Percentiles rank a stretch among this genome's conserved stretches.
These are phyloP conservation scores for Noctua comes DNA, from an alignment of 2,888 invertebrate species.

Conservation along the genomic window DNA sequence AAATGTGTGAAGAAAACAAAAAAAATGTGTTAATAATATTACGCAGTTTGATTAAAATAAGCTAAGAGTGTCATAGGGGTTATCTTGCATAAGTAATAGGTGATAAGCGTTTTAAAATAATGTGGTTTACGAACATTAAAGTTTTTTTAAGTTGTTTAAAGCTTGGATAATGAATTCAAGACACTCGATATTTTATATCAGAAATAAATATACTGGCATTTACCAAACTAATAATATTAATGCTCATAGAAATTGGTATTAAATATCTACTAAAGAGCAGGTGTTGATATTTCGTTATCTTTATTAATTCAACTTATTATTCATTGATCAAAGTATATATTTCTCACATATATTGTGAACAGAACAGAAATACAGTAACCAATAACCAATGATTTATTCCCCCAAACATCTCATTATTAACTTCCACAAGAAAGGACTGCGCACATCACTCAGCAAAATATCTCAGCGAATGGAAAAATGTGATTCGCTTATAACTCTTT, in stretches of 20 bases:
- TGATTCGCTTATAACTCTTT: constrained; percentile 83
- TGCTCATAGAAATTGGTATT: not conserved
- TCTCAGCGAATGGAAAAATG: constrained; percentile 76
- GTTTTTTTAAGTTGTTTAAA: not conserved
- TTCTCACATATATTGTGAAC: no score
- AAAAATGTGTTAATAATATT: constrained; percentile 39
- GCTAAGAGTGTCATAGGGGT: constrained; percentile 23
- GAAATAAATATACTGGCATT: constrained; percentile 1
- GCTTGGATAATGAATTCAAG: not conserved
- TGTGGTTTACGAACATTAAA: not conserved
- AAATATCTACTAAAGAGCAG: not conserved
- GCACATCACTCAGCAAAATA: constrained; percentile 62
- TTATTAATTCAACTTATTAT: not conserved
- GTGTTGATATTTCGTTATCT: not conserved
- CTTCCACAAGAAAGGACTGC: constrained; percentile 37
- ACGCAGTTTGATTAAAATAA: constrained; percentile 46
- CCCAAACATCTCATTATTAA: constrained; percentile 47
- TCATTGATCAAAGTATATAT: not conserved
- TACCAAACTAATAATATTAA: not conserved
- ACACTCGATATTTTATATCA: not conserved
- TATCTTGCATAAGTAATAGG: constrained; percentile 29
- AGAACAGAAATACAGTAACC: not conserved
- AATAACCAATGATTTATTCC: constrained; percentile 34
- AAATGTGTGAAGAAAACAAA: constrained; percentile 30
- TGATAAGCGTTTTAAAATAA: constrained; percentile 27